Conservation (phyloP, 2,113 vertebrate genomes). For the Paralichthys olivaceus region DNA sequence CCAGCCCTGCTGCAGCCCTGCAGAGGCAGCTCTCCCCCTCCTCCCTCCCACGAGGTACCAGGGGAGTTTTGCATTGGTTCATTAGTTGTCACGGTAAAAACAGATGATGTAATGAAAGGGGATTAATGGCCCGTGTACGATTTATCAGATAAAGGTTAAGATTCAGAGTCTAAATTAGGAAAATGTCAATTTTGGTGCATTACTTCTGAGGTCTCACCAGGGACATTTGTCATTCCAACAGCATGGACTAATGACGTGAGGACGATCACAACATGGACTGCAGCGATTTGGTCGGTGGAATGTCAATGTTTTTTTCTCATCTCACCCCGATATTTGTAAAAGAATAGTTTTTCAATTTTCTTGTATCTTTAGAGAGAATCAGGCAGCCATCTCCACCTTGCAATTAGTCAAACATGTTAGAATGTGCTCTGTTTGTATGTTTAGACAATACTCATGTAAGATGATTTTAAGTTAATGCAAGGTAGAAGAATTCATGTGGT, state of each 20-base stretch:
- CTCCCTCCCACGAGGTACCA: not conserved
- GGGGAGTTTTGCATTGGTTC: constrained; percentile 34
- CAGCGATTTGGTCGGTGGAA: not conserved
- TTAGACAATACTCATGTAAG: not conserved
- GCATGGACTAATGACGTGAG: constrained; percentile 1
- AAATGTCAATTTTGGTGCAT: constrained; percentile 25
- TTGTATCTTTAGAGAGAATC: not conserved
- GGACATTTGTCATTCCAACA: constrained; percentile 32
- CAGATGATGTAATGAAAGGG: constrained; percentile 34
- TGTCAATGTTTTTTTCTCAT: not conserved
- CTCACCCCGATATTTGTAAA: not conserved
- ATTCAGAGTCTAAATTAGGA: constrained; percentile 39
- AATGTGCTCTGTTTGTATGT: no score
- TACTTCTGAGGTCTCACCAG: not conserved
- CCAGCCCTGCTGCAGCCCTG: constrained; percentile 63
- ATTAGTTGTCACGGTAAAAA: constrained; percentile 47
- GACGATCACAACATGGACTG: not conserved
- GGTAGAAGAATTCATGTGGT: constrained; percentile 35
- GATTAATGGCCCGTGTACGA: constrained; percentile 36
- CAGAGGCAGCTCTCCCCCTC: constrained; percentile 31
- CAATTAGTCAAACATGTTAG: no score
- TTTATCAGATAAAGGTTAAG: constrained; percentile 47
- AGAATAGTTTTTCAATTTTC: not conserved
- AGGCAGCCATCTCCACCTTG: no score
- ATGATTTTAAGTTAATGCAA: not conserved